Conservation (phyloP, 2,888 invertebrate species). For the Hirtodrosophila confusa region DNA sequence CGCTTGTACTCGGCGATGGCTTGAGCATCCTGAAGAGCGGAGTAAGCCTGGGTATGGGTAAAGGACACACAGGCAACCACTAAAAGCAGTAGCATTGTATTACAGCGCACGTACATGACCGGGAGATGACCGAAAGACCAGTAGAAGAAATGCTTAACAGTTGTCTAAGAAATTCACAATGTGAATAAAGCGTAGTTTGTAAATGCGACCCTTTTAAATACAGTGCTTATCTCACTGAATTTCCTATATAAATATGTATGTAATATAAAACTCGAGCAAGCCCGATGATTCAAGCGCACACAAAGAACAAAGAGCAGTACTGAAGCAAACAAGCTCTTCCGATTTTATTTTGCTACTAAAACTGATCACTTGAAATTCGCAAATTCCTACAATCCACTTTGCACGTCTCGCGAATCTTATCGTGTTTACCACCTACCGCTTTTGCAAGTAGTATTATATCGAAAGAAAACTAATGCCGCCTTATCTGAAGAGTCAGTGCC, state of each 20-base stretch:
- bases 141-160: constrained; percentile 1
- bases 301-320: constrained; percentile 30
- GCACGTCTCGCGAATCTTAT: neutral
- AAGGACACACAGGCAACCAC: constrained; percentile 28
- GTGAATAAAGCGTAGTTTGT: neutral
- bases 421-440: constrained; percentile 23
- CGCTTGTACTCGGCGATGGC: constrained; percentile 69
- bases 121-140: constrained; percentile 5
- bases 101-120: constrained; percentile 30
- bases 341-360: neutral
- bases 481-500: neutral
- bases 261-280: neutral
- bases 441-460: neutral
- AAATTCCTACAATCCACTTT: neutral
- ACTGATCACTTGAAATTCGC: neutral
- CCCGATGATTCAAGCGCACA: neutral
- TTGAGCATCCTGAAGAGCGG: constrained; percentile 70
- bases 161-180: constrained; percentile 4
- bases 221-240: constrained; percentile 19
- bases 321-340: neutral
- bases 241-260: constrained; percentile 4
- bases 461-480: constrained; percentile 9
- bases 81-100: constrained; percentile 23
- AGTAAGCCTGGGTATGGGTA: constrained; percentile 56
- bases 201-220: constrained; percentile 21